Conservation (phyloP, 2,113 vertebrate species). For the Blennius ocellaris region DNA sequence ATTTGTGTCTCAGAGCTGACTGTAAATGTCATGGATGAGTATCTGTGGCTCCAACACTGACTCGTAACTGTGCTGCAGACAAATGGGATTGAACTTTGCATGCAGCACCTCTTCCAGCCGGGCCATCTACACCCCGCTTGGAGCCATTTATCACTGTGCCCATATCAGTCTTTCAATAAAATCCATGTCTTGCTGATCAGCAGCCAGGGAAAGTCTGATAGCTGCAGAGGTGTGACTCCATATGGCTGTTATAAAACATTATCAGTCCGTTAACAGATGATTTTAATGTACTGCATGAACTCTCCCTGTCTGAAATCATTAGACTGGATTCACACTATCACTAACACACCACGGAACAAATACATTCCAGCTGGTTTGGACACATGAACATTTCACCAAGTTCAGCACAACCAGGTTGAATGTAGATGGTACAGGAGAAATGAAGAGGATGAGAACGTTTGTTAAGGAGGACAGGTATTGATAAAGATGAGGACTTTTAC, state of each 20-base stretch:
- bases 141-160: conserved; percentile 40
- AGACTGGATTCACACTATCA: no score
- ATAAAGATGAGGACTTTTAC: no score
- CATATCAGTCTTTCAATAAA: conserved; percentile 45
- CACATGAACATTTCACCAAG: no score
- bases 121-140: conserved; percentile 8
- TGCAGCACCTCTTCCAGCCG: conserved; percentile 40
- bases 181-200: conserved; percentile 13
- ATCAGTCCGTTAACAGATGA: no score
- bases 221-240: conserved; percentile 17
- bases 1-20: conserved; percentile 63
- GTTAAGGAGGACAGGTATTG: no score
- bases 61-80: conserved; percentile 48
- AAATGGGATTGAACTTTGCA: conserved; percentile 62
- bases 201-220: neutral
- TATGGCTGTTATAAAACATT: conserved; percentile 21
- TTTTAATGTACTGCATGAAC: no score
- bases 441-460: no score
- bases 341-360: no score
- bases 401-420: no score
- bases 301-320: no score
- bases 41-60: conserved; percentile 64
- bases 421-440: no score
- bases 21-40: conserved; percentile 74
- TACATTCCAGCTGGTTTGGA: no score